Conservation (phyloP, 2,113 vertebrate genomes). For the Cricetomys ansorgei region DNA sequence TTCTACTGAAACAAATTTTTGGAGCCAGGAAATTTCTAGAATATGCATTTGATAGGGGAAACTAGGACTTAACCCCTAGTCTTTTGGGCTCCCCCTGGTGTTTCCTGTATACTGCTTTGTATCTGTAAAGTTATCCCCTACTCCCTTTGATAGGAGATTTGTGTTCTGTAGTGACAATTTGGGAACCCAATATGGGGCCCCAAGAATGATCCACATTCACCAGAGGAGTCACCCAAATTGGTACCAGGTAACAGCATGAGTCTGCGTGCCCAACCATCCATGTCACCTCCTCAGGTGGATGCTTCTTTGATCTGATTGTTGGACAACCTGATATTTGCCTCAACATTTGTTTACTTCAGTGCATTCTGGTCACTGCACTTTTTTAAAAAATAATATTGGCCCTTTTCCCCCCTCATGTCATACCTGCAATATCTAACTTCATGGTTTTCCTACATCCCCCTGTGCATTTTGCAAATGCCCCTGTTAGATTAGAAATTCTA, state of each 20-base stretch:
- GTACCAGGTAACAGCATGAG: background rate
- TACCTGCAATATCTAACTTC: background rate
- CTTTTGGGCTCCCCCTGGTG: background rate
- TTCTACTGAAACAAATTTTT: background rate
- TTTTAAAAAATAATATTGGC: background rate
- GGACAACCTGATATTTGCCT: background rate
- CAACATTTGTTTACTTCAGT: background rate
- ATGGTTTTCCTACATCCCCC: background rate
- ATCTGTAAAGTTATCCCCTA: background rate
- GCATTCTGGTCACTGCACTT: background rate
- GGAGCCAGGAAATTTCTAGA: background rate
- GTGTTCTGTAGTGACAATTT: background rate
- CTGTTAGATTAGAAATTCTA: background rate
- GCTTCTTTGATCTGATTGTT: background rate
- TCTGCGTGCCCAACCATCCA: background rate
- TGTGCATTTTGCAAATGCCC: background rate
- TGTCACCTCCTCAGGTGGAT: background rate
- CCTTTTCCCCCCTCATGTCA: background rate
- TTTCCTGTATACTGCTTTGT: background rate
- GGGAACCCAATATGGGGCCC: background rate
- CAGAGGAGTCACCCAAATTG: background rate
- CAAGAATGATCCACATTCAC: background rate
- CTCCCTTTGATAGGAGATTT: background rate
- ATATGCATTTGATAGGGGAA: background rate
- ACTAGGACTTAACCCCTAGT: background rate